Base-by-base conservation (phyloP, 2,888 invertebrate genomes). In the Cybosia mesomella region DNA sequence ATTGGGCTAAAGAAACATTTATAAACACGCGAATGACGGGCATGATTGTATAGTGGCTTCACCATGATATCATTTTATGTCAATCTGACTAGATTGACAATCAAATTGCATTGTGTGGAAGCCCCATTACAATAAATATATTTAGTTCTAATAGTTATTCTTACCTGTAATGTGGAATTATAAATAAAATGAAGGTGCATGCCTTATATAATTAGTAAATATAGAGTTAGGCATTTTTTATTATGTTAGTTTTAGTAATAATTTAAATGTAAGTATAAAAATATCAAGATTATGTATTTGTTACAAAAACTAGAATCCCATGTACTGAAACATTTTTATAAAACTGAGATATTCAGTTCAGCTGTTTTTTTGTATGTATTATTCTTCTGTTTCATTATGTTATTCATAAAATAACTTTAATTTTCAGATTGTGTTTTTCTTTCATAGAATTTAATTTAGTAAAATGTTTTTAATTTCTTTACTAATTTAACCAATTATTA, bases 401-500 rank as follows among this genome's bases (percentile, higher is more conserved):
- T 69, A 66, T 67, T 71, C 18, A 55, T 80, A 68, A 65, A 66
- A 66, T 75, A 68, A 64, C n/a, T 28, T 61, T 64, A 54, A 28
- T 53, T 54, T 22, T 54, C 57, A n/a, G 36, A 59, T 54, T 49
- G 5, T 54, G 21, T 64, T 15, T 21, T 55, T 58, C 53, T 68
- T 70, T 64, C 55, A 62, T 70, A 60, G 54, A 66, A 53, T 65
- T 72, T 32, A 58, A 58, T 43, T 74, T 76, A 80, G 75, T 54
- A 63, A 80, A 65, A 67, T 62, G 70, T 68, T 72, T 68, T 32
- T 28, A n/a, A n/a, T n/a, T n/a, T n/a, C n/a, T 62, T 74, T 28
- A 63, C 36, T 49, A 66, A 67, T 28, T 22, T 8, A 0, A 18
- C 15, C 13, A 18, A 53, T 4, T 32, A 63, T 43, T 57, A 32